Base-by-base conservation (phyloP, 2,888 invertebrate species). In the Drosophila subsilvestris region DNA sequence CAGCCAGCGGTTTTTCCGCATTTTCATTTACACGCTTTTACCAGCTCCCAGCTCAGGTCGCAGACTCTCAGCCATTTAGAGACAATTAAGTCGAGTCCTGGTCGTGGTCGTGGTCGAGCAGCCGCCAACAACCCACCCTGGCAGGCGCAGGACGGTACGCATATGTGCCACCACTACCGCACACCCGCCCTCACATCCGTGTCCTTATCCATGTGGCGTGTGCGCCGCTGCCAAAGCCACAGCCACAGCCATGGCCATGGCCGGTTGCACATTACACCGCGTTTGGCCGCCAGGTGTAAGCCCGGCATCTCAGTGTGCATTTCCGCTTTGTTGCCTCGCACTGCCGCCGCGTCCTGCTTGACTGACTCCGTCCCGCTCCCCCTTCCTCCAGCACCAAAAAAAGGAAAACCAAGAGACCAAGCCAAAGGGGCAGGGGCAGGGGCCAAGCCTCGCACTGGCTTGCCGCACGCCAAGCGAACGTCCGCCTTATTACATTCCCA, bases 261-360 rank as follows among this genome's bases (percentile, higher is more conserved):
- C 80, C 81, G 74, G 81, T 75, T 87, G 82, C 82, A 75, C 79
- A 75, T 77, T 75, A 85, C 63, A 69, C 45, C 63, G 60, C 60
- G 63, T 57, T 53, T 66, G 59, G 37, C 59, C 68, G 68, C 86
- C 86, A 86, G 89, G 86, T 86, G 87, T 85, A 85, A 76, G 51
- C 48, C 72, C 71, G 76, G 27, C 81, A 72, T 78, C 73, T 69
- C 69, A 62, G 37, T 72, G 75, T 65, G 75, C 55, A 67, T 79
- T 88, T 87, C 87, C 85, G 87, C 85, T 76, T 76, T 81, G 61
- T 71, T 84, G 87, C 78, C 73, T 83, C 48, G 60, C 62, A 62
- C 58, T n/a, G 37, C 37, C 69, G 57, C 69, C 69, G 57, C 69
- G 78, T 74, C 68, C 55, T 75, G 78, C 76, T 74, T 74, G 63